Evolutionary conservation across 2,797 vertebrate species (phyloP), one percentile per base, ranked within the genome.

Genomic region (Mus caroli): DNA sequence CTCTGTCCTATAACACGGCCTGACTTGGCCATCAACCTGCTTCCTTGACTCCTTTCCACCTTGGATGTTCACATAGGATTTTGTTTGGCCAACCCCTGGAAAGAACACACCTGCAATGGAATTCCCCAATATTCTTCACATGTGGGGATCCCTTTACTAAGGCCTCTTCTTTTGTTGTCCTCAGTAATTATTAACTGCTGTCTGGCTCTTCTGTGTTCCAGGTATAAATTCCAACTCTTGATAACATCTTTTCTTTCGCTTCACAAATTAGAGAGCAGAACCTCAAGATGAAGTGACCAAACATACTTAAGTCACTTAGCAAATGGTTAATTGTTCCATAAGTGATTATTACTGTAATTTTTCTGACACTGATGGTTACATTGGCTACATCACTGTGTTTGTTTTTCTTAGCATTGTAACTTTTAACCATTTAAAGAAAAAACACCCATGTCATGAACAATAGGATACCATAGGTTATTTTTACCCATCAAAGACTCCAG

Each of bases 171-270:
- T 60, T 96, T 94, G 28, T 50, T 92, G 22, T 76, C 43, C 62
- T 22, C 34, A 37, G 4, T 78, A 3, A 20, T 89, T 95, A 5
- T 79, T 87, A 79, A n/a, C 22, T 26, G 26, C 62, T 52, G 13
- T 78, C 24, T 14, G 28, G 8, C 3, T 24, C 43, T 82, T 92
- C 82, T 75, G 22, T 83, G 56, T 93, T 90, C 82, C 31, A 83
- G 71, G 19, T 69, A 46, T 89, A 92, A 91, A 78, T 94, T 75
- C 88, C 84, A 73, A 58, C 37, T 82, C 88, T 83, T 82, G 10
- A 92, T 64, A 10, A 37, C 87, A 75, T 26, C 56, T 69, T 95
- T 50, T 46, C 22, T 67, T 91, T 92, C 19, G 84, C 28, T 84
- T 94, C 77, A 76, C 43, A 92, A 92, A 73, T 28, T 43, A 28